Evolutionary conservation across 2,113 vertebrate genomes (phyloP).

Genomic region (Chaetops frenatus): DNA sequence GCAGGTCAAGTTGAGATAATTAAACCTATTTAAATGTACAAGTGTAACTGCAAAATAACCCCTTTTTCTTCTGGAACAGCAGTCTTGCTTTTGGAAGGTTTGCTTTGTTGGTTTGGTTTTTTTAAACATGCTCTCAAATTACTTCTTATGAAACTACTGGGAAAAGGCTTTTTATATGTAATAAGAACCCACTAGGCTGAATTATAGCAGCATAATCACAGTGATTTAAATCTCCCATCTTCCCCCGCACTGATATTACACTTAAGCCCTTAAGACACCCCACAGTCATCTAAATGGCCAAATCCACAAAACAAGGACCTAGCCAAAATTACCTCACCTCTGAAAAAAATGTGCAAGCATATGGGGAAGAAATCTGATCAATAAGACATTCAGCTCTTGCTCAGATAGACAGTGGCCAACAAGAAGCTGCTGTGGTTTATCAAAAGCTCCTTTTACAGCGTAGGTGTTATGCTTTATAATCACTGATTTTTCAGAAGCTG

Average conservation of each 20-base stretch:
- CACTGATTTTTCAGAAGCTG: not conserved
- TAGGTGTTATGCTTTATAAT: not conserved
- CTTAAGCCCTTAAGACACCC: constrained; percentile 22
- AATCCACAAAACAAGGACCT: not conserved
- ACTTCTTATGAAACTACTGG: constrained; percentile 13
- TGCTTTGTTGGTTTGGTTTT: not conserved
- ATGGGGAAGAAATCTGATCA: constrained; percentile 25
- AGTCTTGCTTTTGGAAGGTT: not conserved
- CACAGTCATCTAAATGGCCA: not conserved
- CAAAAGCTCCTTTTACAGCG: not conserved
- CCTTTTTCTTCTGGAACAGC: not conserved
- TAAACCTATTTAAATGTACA: not conserved
- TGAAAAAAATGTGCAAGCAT: not conserved
- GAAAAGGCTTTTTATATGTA: constrained; percentile 29
- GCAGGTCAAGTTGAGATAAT: not conserved
- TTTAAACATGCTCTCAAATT: not conserved
- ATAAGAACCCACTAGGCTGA: not conserved
- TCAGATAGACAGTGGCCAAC: not conserved
- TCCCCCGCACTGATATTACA: not conserved
- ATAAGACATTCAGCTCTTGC: not conserved
- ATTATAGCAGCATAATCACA: not conserved
- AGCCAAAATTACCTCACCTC: constrained; percentile 12
- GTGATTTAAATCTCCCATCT: constrained; percentile 17
- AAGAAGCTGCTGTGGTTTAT: not conserved
- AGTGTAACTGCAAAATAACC: not conserved